Evolutionary conservation across 2,888 invertebrate species (phyloP).

Genomic region (Keiferia lycopersicella): DNA sequence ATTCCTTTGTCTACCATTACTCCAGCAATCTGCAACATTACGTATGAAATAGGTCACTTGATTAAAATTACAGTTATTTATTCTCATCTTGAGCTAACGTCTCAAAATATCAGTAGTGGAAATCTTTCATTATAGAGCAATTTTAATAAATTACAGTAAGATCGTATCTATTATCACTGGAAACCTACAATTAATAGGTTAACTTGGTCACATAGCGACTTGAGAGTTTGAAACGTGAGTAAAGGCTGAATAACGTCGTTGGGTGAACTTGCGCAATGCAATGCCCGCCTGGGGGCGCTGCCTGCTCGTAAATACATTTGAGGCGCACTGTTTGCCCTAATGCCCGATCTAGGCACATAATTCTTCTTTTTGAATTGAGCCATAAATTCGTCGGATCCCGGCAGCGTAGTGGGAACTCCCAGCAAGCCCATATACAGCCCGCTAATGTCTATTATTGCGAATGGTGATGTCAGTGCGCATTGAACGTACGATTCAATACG

Average conservation of each 20-base stretch:
- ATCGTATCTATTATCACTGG: neutral
- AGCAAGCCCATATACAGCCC: slow-evolving; percentile 14
- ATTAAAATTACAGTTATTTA: neutral
- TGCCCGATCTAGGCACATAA: slow-evolving; percentile 63
- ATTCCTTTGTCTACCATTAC: slow-evolving; percentile 17
- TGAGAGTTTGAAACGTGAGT: slow-evolving; percentile 38
- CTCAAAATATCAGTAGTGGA: neutral
- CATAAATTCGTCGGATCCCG: slow-evolving; percentile 54
- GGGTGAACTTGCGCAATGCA: slow-evolving; percentile 29
- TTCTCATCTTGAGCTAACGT: neutral
- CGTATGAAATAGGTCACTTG: slow-evolving; percentile 3
- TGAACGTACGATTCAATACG: slow-evolving; percentile 29
- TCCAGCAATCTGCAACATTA: slow-evolving; percentile 2
- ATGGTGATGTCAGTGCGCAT: slow-evolving; percentile 1
- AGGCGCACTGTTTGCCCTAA: slow-evolving; percentile 69
- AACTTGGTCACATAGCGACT: slow-evolving; percentile 1
- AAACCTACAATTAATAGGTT: slow-evolving; percentile 17
- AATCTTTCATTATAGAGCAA: slow-evolving; percentile 1
- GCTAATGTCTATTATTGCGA: slow-evolving; percentile 16
- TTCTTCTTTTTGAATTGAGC: slow-evolving; percentile 66
- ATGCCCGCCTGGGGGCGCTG: slow-evolving; percentile 46
- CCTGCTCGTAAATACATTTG: slow-evolving; percentile 67
- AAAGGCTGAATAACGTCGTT: slow-evolving; percentile 52
- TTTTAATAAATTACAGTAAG: neutral
- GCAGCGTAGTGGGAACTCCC: slow-evolving; percentile 14